These are phyloP conservation scores for Panopea generosa DNA, from an alignment of 2,888 invertebrate genomes.

Conservation along the genomic window DNA sequence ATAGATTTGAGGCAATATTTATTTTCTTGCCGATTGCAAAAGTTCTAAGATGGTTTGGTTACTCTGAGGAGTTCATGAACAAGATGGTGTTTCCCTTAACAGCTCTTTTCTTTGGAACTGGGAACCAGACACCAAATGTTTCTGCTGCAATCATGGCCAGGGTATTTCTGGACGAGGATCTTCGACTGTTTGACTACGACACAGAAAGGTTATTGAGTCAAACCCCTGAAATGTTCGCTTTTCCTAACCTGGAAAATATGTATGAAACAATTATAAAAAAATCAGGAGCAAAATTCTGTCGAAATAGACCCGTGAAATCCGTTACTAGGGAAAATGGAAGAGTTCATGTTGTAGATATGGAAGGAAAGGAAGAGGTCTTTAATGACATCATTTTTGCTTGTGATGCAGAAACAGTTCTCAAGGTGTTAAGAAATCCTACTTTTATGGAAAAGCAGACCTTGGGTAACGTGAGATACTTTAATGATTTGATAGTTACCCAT, in stretches of 20 bases:
- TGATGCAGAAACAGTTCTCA: constrained; percentile 76
- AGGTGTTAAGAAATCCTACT: constrained; percentile 67
- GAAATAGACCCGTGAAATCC: constrained; percentile 58
- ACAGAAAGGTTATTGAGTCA: constrained; percentile 71
- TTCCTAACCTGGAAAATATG: constrained; percentile 75
- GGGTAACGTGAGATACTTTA: constrained; percentile 76
- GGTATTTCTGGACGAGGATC: constrained; percentile 77
- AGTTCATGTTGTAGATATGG: constrained; percentile 67
- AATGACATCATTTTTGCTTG: constrained; percentile 77
- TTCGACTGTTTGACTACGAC: constrained; percentile 77
- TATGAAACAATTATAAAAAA: constrained; percentile 71
- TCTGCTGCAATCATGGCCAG: constrained; percentile 77
- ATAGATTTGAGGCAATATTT: constrained; percentile 73
- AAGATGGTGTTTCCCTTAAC: constrained; percentile 78
- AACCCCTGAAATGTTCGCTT: constrained; percentile 79
- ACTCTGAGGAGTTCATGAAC: constrained; percentile 76
- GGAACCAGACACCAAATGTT: constrained; percentile 77
- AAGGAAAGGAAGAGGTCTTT: constrained; percentile 64
- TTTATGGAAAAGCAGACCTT: constrained; percentile 71
- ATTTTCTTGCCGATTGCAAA: constrained; percentile 75
- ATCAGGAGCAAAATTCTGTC: constrained; percentile 58
- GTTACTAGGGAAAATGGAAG: constrained; percentile 58
- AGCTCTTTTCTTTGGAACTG: constrained; percentile 79
- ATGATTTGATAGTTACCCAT: constrained; percentile 77
- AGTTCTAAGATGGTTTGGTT: constrained; percentile 72